Evolutionary conservation across 2,888 invertebrate genomes (phyloP), one percentile per base, ranked within the genome.

Genomic region (Meghimatium bilineatum): DNA sequence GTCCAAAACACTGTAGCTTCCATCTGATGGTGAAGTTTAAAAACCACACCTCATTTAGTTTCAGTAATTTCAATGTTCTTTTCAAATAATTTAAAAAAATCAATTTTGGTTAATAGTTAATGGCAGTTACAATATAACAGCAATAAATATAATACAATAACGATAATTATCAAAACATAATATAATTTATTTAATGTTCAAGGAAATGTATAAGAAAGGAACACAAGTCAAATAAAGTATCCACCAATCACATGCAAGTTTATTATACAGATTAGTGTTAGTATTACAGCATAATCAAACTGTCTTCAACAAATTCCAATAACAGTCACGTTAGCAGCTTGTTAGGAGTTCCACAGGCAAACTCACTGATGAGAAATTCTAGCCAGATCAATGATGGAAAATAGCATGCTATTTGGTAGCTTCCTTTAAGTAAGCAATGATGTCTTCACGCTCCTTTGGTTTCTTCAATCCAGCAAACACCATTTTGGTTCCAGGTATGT

Each of bases 401-500:
- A n/a, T 2, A 63, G 6, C 14, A 63, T n/a, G 60, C 26, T 63
- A 63, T 63, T 63, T 63, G n/a, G 60, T n/a, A 12, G 60, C 60
- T n/a, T 63, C 94, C 94, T 97, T 96, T 91, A 99, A 95, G 94
- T 98, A 99, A 63, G 98, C 97, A 91, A 99, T 99, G 83, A 99
- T 95, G 94, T 99, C 98, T 26, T 95, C 97, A 87, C 99, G 96
- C 90, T 99, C 99, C 85, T 96, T 96, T 66, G 97, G 96, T 94
- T 99, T 99, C 95, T 99, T 99, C 92, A 99, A 94, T 88, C 99
- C 99, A 88, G 99, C 99, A 92, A 99, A 99, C 93, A 99, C 97
- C 99, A 99, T 99, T 94, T 99, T 99, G 88, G 99, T 99, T 89
- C 99, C 99, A 85, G 99, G 99, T 95, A 99, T 99, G 95, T 97